Evolutionary conservation across 92 coral and sea anemone species (phyloP).

Genomic region (Phenganax stokvisi): DNA sequence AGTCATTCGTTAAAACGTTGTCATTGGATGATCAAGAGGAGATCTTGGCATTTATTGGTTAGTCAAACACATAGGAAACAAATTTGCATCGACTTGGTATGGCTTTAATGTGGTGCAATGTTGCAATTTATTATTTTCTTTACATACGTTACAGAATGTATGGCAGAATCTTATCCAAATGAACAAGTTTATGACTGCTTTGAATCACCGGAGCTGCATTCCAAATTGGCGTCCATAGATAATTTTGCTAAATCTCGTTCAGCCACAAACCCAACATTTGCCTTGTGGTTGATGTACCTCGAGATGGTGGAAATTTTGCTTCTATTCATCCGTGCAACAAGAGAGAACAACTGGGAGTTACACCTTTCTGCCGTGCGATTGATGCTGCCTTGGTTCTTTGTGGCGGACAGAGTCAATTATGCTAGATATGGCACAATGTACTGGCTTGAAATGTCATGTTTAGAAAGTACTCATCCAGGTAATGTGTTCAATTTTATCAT

Average conservation of each 20-base stretch:
- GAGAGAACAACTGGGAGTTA: conserved; percentile 32
- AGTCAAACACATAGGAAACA: neutral
- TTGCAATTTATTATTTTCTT: too few relatives aligned
- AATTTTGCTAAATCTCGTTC: conserved; percentile 23
- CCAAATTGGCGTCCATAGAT: conserved; percentile 18
- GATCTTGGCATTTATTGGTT: conserved; percentile 18
- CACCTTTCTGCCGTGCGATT: conserved; percentile 29
- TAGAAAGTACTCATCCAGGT: conserved; percentile 36
- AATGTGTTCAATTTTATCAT: too few relatives aligned
- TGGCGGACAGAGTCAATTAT: conserved; percentile 30
- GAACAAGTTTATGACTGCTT: conserved; percentile 24
- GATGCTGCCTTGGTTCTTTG: conserved; percentile 37
- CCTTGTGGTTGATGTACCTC: conserved; percentile 54
- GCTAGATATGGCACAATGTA: conserved; percentile 41
- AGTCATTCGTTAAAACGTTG: conserved; percentile 28
- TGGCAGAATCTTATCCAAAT: conserved; percentile 30
- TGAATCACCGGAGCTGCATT: conserved; percentile 22
- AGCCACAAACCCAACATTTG: conserved; percentile 29
- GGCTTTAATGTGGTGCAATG: too few relatives aligned
- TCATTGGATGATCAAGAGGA: conserved; percentile 19
- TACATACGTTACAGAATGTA: conserved; percentile 21
- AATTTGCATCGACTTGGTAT: too few relatives aligned
- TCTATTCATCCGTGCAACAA: conserved; percentile 35
- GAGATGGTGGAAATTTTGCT: conserved; percentile 49
- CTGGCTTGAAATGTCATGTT: conserved; percentile 39